Base-by-base conservation (phyloP, 2,888 invertebrate species). In the Atrina japonica region DNA sequence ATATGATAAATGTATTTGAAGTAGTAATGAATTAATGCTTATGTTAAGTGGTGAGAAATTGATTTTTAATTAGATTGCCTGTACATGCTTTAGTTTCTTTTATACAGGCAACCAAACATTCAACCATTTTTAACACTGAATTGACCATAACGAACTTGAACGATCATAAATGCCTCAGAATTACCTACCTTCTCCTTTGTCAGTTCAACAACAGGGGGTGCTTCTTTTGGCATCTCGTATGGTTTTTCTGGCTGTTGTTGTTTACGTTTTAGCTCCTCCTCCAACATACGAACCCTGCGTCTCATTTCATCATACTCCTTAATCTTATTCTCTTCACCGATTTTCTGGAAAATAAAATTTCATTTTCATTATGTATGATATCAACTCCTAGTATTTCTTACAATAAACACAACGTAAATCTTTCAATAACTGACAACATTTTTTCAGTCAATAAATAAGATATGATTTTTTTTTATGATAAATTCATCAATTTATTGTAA, bases 231-330 rank as follows among this genome's bases (percentile, higher is more conserved):
- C 53, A 81, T 73, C 66, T 90, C 89, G 50, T 84, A 88, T 0
- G 90, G 90, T 78, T 90, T 90, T 73, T 90, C 90, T 6, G 90
- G 86, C 35, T 83, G 81, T 35, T 85, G 85, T 55, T 81, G 75
- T 68, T 86, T 86, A 11, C 84, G 77, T 64, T 83, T 85, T 45
- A 88, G 71, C 69, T 91, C 88, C 25, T 89, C 90, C 72, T 88
- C 86, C 7, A 91, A 74, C 29, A 86, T 77, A 53, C 86, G 74
- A n/a, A 88, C 86, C 66, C 86, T 83, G 25, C 90, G 76, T 29
- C 88, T 77, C 71, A 89, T 70, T 49, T 89, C 89, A 60, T 90
- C 90, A 66, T 88, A 71, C 76, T 90, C 90, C 40, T 82, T 82
- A 58, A 86, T 81, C 50, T 81, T 82, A n/a, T 80, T 86, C 66